Evolutionary conservation across 2,113 vertebrate species (phyloP), one percentile per base, ranked within the genome.

Genomic region (Carollia perspicillata): DNA sequence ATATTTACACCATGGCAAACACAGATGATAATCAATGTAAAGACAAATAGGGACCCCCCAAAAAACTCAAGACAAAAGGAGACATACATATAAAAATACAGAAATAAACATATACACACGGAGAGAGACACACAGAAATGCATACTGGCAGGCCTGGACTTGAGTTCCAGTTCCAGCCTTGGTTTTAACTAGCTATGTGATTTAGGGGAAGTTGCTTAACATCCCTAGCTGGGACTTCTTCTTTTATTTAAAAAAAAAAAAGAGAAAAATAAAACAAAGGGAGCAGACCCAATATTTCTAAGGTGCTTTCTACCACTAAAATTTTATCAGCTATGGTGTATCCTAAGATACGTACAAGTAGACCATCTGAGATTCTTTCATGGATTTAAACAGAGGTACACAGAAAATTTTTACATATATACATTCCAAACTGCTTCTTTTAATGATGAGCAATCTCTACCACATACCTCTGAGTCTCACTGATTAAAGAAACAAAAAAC

Each of bases 191-290:
- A 74, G n/a, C 8, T 91, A 14, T 88, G 3, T 90, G 28, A 86
- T 26, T 96, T 80, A 86, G 37, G 65, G 14, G 49, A 85, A 69
- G 26, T 58, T 92, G 89, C 74, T 93, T 95, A 96, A 72, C 33
- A 83, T 65, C 23, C 75, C 40, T 81, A 92, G 47, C 37, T 88
- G 30, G 26, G 93, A 95, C 77, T 92, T 96, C 58, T 74, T 97
- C 84, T 92, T 78, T 96, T 78, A 78, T 77, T 80, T 14, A 51
- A 77, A 77, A 51, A 47, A 75, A 87, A 87, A 88, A 58, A 55
- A 55, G 1, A 55, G 26, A 49, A 78, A 81, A 89, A 89, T 14
- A 58, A 75, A 91, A 93, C 40, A 84, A 75, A 30, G 22, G 12
- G 35, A 72, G 40, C 69, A 5, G 16, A 89, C 28, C 42, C 75